Base-by-base conservation (phyloP, 30 jellyfish, hydroid and myxozoan genomes). In the Mastigias papua region DNA sequence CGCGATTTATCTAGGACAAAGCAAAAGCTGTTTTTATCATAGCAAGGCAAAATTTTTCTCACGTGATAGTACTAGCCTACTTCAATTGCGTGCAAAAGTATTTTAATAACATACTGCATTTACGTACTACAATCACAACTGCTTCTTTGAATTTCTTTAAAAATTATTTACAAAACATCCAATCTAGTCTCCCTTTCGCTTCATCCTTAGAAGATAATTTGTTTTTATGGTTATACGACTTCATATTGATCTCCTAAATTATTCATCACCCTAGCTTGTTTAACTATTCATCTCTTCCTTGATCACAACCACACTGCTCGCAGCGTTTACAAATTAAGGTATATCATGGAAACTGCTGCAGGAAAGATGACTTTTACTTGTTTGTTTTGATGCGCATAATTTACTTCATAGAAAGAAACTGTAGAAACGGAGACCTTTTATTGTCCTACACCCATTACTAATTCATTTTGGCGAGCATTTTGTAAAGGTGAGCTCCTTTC, bases 361-460 rank as follows among this genome's bases (percentile, higher is more conserved):
- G 62, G 57, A 78, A 78, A 62, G 51, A 27, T 78, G 80, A 15
- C 26, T 80, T 80, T 33, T 62, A 37, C 5, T 42, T 35, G 27
- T 62, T 80, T 62, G 88, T 77, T 80, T 80, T 80, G 90, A 80
- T 61, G 90, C 81, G 27, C 90, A 65, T 62, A 54, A 73, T 80
- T 80, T 65, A 80, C 34, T 62, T 78, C 34, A 51, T 58, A 80
- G 90, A 80, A 80, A 49, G 69, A 65, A 80, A 29, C 46, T 77
- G 88, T 33, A 77, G 77, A 77, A 77, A 51, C 32, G 30, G 57
- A 58, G 69, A 64, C 28, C 62, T 30, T 34, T 28, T 46, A 80
- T 80, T 80, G 90, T 80, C 63, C 50, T 35, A 34, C 29, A 35
- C 63, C 69, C 90, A 80, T 80, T 48, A 80, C 69, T 80, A 30